These are phyloP conservation scores for Mythimna pallens DNA, from an alignment of 2,888 invertebrate genomes.

Conservation along the genomic window DNA sequence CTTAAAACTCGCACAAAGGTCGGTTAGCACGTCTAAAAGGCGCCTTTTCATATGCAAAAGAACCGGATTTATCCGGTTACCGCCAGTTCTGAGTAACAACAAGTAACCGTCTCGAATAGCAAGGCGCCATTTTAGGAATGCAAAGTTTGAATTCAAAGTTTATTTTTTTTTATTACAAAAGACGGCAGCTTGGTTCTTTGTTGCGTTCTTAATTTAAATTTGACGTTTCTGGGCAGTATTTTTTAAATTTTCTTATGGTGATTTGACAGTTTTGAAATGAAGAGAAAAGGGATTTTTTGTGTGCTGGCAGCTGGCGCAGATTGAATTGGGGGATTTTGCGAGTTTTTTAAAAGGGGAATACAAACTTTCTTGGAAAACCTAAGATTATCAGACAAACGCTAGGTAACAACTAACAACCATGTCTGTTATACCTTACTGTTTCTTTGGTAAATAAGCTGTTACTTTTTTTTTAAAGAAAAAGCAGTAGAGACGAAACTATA, in stretches of 20 bases:
- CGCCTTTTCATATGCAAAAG: conserved; percentile 67
- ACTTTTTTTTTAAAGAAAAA: too few species aligned
- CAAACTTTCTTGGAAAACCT: not conserved
- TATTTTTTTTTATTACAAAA: conserved; percentile 51
- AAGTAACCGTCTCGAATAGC: conserved; percentile 54
- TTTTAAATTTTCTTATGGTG: conserved; percentile 32
- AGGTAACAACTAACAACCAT: not conserved
- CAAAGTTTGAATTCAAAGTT: conserved; percentile 51
- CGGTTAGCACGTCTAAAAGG: conserved; percentile 59
- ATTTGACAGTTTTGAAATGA: conserved; percentile 31
- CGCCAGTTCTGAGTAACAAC: conserved; percentile 57
- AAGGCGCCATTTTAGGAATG: conserved; percentile 59
- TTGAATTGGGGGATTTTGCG: not conserved
- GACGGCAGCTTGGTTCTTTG: conserved; percentile 48
- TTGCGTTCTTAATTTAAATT: conserved; percentile 49
- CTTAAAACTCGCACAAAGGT: conserved; percentile 57
- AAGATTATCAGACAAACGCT: not conserved
- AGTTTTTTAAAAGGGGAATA: not conserved
- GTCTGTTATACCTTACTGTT: not conserved
- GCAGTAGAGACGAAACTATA: too few species aligned
- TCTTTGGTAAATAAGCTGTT: too few species aligned
- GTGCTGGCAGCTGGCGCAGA: not conserved
- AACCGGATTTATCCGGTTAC: conserved; percentile 65
- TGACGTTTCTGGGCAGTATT: conserved; percentile 32
- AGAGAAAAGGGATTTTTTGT: not conserved